phyloP scores from a whole-genome alignment of 2,113 vertebrate genomes.

The Candoia aspera region DNA sequence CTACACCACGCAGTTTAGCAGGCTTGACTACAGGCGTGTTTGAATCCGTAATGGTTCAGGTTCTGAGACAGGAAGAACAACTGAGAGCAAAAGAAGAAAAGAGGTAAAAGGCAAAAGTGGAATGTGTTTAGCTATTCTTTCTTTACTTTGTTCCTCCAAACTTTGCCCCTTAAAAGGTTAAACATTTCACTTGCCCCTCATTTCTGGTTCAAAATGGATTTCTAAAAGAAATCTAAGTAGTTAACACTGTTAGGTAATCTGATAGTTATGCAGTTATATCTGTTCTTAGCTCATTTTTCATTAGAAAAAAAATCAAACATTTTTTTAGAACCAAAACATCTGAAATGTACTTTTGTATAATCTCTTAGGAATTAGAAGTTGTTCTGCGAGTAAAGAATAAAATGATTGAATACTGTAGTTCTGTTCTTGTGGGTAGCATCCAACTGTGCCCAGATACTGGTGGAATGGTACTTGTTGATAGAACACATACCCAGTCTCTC shows the following conservation, averaged over 20 bases:
- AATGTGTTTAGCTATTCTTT: constrained; percentile 35
- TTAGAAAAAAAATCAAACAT: constrained; percentile 23
- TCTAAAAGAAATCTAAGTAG: background rate
- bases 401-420: background rate
- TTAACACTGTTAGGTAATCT: background rate
- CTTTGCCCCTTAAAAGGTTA: constrained; percentile 12
- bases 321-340: background rate
- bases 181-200: constrained; percentile 5
- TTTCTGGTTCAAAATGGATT: background rate
- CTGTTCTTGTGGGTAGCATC: background rate
- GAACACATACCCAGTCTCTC: background rate
- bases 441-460: background rate
- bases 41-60: constrained; percentile 94
- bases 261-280: background rate
- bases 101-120: constrained; percentile 78
- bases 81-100: constrained; percentile 93
- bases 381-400: background rate
- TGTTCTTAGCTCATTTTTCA: constrained; percentile 6
- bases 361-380: background rate
- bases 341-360: background rate
- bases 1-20: constrained; percentile 81
- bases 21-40: constrained; percentile 83
- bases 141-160: constrained; percentile 37
- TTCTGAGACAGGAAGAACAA: constrained; percentile 90
- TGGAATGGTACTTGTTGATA: background rate